Evolutionary conservation across 1,140 invertebrate genomes (phyloP).

Genomic region (Oreohelix idahoensis): DNA sequence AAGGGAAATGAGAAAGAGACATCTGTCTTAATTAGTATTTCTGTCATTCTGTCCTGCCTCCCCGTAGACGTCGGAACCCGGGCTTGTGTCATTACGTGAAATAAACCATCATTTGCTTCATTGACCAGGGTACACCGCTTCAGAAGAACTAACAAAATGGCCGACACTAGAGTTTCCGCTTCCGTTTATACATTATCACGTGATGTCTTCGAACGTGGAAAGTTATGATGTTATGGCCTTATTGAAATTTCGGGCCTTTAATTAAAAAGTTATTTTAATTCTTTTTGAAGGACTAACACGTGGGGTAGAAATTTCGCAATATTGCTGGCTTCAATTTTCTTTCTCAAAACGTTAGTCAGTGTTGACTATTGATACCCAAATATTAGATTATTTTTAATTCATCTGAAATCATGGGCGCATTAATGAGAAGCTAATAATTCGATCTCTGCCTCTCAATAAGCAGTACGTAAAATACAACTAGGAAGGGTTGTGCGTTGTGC

Average conservation of each 20-base stretch:
- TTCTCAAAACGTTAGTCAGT: too few relatives aligned
- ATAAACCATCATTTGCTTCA: slow-evolving; percentile 23
- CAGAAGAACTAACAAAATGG: slow-evolving; percentile 13
- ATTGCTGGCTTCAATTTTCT: too few relatives aligned
- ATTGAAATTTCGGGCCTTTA: neutral
- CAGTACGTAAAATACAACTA: too few relatives aligned
- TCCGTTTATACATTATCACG: slow-evolving; percentile 5
- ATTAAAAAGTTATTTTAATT: neutral
- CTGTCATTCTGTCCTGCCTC: neutral
- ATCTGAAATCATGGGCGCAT: too few relatives aligned
- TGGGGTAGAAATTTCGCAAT: too few relatives aligned
- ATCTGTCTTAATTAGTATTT: slow-evolving; percentile 23
- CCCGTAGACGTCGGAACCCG: neutral
- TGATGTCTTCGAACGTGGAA: neutral
- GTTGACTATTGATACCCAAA: too few relatives aligned
- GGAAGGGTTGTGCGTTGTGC: too few relatives aligned
- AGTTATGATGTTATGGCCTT: neutral
- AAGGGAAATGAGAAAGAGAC: neutral
- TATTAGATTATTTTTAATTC: too few relatives aligned
- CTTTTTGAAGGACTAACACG: neutral
- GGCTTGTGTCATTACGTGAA: slow-evolving; percentile 1
- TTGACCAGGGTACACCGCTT: neutral
- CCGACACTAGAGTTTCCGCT: neutral
- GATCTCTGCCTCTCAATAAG: too few relatives aligned
- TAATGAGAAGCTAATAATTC: too few relatives aligned